Percentiles rank a stretch among this genome's conserved stretches.
Evolutionary conservation across 2,888 invertebrate genomes (phyloP).

Genomic region (Drosophila borborema): DNA sequence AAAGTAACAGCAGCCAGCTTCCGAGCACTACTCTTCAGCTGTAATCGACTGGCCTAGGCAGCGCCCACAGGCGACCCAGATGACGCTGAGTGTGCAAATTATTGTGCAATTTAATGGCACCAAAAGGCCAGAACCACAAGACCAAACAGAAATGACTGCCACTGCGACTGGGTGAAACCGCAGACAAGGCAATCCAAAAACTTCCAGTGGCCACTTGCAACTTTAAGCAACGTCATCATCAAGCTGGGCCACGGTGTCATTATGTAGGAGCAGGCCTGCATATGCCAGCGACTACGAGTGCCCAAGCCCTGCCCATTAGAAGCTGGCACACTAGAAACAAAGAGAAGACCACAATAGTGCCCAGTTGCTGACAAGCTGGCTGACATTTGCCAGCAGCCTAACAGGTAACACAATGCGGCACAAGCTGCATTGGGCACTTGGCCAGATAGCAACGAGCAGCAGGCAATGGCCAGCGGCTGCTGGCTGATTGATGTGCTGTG

Average conservation of each 20-base stretch:
- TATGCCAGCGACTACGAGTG: conserved; percentile 27
- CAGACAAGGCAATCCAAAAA: conserved; percentile 41
- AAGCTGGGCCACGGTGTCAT: conserved; percentile 47
- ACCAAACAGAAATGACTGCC: conserved; percentile 18
- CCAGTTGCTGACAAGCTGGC: conserved; percentile 38
- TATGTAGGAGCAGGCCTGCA: conserved; percentile 44
- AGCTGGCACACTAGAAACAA: conserved; percentile 18
- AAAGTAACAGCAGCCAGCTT: not conserved
- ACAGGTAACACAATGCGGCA: conserved; percentile 13
- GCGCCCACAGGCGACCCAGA: conserved; percentile 38
- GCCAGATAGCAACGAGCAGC: not conserved
- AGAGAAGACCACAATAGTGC: conserved; percentile 8
- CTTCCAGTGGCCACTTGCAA: conserved; percentile 65
- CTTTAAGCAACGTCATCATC: conserved; percentile 68
- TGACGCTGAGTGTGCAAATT: conserved; percentile 60
- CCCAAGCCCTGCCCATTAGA: conserved; percentile 37
- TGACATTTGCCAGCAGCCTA: conserved; percentile 51
- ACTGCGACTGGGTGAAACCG: conserved; percentile 16
- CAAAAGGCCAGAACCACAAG: conserved; percentile 49
- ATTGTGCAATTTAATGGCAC: conserved; percentile 75
- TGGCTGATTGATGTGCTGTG: conserved; percentile 34
- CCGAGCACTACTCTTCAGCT: conserved; percentile 3
- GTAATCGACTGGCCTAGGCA: conserved; percentile 14
- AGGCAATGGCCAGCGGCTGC: not conserved
- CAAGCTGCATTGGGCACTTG: conserved; percentile 43